Evolutionary conservation across 2,113 vertebrate species (phyloP).

Genomic region (Petrocephalus zakoni): DNA sequence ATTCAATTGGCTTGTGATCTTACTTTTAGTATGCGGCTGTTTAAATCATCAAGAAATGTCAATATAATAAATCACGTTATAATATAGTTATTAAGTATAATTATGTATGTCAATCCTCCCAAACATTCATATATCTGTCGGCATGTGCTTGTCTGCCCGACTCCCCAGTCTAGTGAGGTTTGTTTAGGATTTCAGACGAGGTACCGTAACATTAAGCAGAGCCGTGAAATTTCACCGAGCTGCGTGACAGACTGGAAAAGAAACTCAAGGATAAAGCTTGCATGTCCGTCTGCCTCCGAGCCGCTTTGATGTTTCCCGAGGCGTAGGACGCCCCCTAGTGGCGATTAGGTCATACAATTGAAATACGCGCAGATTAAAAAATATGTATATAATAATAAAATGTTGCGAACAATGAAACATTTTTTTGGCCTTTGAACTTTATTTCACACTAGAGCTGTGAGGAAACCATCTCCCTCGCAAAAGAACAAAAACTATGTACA

Average conservation of each 20-base stretch:
- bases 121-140: not conserved
- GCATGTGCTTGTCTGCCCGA: not conserved
- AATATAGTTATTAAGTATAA: slow-evolving; percentile 8
- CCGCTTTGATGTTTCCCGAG: slow-evolving; percentile 18
- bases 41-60: not conserved
- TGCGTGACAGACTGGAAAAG: slow-evolving; percentile 4
- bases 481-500: no score
- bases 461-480: no score
- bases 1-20: not conserved
- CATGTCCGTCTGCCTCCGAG: slow-evolving; percentile 27
- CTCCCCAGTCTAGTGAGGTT: not conserved
- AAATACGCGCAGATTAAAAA: not conserved
- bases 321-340: slow-evolving; percentile 58
- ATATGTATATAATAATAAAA: not conserved
- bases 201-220: not conserved
- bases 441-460: no score
- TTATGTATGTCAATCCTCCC: not conserved
- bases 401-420: not conserved
- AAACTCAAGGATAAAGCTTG: slow-evolving; percentile 2
- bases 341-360: slow-evolving; percentile 23
- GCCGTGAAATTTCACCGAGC: not conserved
- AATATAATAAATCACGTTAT: not conserved
- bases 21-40: not conserved
- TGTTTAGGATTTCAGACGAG: not conserved
- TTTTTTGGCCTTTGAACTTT: not conserved